phyloP scores from a whole-genome alignment of 2,113 vertebrate species.

The Crocuta crocuta region DNA sequence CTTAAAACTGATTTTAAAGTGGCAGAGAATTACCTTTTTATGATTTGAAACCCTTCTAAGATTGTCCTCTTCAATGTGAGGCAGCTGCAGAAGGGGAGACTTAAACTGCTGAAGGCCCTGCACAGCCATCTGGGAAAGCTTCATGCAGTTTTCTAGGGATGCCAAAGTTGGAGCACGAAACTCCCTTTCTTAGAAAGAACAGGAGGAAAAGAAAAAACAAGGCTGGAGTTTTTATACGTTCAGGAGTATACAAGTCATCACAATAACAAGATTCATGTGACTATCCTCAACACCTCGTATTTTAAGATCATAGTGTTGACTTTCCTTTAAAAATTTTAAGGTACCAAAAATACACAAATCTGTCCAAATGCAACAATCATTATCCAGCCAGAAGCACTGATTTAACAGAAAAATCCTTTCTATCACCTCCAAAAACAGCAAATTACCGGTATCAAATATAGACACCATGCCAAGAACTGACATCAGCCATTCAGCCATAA shows the following conservation, averaged over 20 bases:
- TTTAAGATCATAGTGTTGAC: neutral
- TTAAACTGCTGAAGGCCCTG: conserved; percentile 98
- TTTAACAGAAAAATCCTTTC: conserved; percentile 29
- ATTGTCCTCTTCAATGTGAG: conserved; percentile 98
- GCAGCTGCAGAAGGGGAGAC: conserved; percentile 96
- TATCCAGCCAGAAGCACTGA: neutral
- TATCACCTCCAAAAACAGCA: neutral
- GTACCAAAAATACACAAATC: neutral
- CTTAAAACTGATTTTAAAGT: conserved; percentile 23
- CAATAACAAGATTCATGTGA: conserved; percentile 32
- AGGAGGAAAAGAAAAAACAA: conserved; percentile 65
- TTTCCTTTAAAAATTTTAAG: conserved; percentile 40
- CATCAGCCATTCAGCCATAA: neutral
- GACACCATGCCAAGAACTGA: neutral
- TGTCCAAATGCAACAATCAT: neutral
- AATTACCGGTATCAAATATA: neutral
- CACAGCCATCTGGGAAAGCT: conserved; percentile 98
- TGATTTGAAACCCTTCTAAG: conserved; percentile 92
- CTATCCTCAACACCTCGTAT: neutral
- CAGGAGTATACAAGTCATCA: neutral
- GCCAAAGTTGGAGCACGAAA: conserved; percentile 96
- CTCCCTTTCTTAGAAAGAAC: conserved; percentile 90
- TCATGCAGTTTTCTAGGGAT: conserved; percentile 99
- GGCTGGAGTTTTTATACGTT: conserved; percentile 68
- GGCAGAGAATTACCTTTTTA: conserved; percentile 87